Evolutionary conservation across 2,113 vertebrate species (phyloP).

Genomic region (Melanocharis versteri): DNA sequence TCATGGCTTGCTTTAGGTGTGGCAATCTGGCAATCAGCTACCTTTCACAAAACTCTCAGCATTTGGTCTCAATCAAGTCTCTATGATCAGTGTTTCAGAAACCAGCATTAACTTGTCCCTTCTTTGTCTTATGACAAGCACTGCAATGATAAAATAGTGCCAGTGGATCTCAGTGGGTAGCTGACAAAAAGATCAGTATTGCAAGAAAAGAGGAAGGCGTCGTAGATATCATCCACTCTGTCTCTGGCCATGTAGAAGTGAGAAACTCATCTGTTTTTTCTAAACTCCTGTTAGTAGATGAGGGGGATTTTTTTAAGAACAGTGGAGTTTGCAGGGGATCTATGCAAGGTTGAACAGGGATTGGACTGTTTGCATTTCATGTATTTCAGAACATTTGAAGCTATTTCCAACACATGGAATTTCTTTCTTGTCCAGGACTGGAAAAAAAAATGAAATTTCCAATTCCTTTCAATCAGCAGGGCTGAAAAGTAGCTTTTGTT

Average conservation of each 20-base stretch:
- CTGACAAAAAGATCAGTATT: background rate
- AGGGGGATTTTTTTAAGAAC: background rate
- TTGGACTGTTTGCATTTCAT: background rate
- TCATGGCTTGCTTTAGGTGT: background rate
- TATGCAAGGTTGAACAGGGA: background rate
- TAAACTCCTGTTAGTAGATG: background rate
- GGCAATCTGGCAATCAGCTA: background rate
- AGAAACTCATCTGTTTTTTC: background rate
- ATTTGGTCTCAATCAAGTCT: background rate
- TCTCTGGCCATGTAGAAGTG: background rate
- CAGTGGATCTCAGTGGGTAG: background rate
- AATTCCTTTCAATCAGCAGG: background rate
- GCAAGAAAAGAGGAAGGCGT: background rate
- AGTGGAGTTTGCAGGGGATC: background rate
- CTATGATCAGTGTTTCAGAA: background rate
- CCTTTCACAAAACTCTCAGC: background rate
- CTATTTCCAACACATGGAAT: background rate
- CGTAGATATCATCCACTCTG: background rate
- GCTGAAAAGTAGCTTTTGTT: background rate
- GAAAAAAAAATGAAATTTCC: background rate
- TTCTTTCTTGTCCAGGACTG: background rate
- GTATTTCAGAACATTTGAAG: background rate
- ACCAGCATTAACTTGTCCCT: background rate
- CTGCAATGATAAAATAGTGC: background rate
- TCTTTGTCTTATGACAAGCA: background rate